phyloP scores from a whole-genome alignment of 2,888 invertebrate genomes.

The Drosophila monieri region DNA sequence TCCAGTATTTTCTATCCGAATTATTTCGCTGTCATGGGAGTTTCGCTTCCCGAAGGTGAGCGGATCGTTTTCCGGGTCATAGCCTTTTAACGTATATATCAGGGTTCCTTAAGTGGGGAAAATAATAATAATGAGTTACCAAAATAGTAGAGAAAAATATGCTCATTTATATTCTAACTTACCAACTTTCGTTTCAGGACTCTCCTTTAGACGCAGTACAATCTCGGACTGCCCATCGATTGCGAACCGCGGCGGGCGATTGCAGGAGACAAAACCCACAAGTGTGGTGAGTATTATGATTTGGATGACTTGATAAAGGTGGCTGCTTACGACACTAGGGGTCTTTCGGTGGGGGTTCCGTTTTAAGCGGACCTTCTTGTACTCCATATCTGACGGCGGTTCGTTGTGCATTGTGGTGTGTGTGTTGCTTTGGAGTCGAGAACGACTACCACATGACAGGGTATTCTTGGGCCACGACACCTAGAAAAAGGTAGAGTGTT shows the following conservation, averaged over 20 bases:
- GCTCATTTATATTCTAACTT: slow-evolving; percentile 81
- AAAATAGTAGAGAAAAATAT: neutral
- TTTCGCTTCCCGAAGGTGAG: slow-evolving; percentile 92
- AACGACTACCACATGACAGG: slow-evolving; percentile 51
- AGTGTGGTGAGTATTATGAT: slow-evolving; percentile 60
- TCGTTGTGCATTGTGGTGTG: slow-evolving; percentile 60
- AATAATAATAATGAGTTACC: neutral
- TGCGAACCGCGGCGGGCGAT: slow-evolving; percentile 94
- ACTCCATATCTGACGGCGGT: slow-evolving; percentile 51
- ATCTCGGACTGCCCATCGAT: slow-evolving; percentile 96
- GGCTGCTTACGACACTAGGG: slow-evolving; percentile 5
- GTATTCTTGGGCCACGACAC: slow-evolving; percentile 40
- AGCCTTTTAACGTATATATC: slow-evolving; percentile 92
- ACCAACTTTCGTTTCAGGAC: slow-evolving; percentile 93
- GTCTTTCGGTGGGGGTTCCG: neutral
- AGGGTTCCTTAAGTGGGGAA: slow-evolving; percentile 88
- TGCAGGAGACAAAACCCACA: slow-evolving; percentile 79
- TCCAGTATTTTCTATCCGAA: slow-evolving; percentile 92
- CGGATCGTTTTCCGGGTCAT: slow-evolving; percentile 94
- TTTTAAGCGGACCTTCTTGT: slow-evolving; percentile 81
- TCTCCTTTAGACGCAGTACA: slow-evolving; percentile 94
- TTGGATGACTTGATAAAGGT: slow-evolving; percentile 3
- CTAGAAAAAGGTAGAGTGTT: slow-evolving; percentile 68
- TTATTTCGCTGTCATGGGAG: slow-evolving; percentile 91
- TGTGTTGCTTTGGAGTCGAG: slow-evolving; percentile 13